Evolutionary conservation across 2,888 invertebrate species (phyloP).

Genomic region (Trichogramma evanescens): DNA sequence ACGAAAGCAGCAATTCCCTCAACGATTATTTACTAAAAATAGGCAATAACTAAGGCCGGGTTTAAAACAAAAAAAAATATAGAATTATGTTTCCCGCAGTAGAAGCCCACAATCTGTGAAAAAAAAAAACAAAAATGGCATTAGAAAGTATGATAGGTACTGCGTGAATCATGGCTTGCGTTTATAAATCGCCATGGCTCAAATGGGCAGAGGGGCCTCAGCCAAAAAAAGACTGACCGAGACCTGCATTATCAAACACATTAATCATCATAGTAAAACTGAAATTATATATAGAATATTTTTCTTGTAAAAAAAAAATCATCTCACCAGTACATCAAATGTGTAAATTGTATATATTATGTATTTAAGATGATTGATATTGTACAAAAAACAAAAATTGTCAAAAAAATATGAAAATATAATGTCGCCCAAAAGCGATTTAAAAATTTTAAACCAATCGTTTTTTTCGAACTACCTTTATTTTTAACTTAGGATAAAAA

Average conservation of each 20-base stretch:
- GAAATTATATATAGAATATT: slow-evolving; percentile 5
- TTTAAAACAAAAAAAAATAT: not conserved
- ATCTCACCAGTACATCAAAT: slow-evolving; percentile 30
- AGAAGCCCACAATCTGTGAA: not conserved
- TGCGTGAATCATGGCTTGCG: not conserved
- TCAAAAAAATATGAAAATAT: not conserved
- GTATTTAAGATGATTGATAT: slow-evolving; percentile 27
- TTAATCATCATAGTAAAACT: slow-evolving; percentile 28
- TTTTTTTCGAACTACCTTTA: too few species aligned
- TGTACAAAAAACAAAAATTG: slow-evolving; percentile 10
- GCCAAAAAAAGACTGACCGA: slow-evolving; percentile 45
- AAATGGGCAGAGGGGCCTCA: slow-evolving; percentile 32
- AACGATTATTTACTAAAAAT: not conserved
- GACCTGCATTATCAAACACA: slow-evolving; percentile 40
- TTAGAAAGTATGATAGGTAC: too few species aligned
- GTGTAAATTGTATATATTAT: slow-evolving; percentile 44
- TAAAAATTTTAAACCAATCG: too few species aligned
- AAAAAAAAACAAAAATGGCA: slow-evolving; percentile 11
- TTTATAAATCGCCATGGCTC: not conserved
- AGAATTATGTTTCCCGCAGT: not conserved
- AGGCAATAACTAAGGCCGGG: not conserved
- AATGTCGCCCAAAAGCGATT: too few species aligned
- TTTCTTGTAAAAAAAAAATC: slow-evolving; percentile 35
- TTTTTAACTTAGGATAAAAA: too few species aligned
- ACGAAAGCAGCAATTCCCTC: not conserved